Evolutionary conservation across 2,888 invertebrate species (phyloP).

Genomic region (Drosophila cognata): DNA sequence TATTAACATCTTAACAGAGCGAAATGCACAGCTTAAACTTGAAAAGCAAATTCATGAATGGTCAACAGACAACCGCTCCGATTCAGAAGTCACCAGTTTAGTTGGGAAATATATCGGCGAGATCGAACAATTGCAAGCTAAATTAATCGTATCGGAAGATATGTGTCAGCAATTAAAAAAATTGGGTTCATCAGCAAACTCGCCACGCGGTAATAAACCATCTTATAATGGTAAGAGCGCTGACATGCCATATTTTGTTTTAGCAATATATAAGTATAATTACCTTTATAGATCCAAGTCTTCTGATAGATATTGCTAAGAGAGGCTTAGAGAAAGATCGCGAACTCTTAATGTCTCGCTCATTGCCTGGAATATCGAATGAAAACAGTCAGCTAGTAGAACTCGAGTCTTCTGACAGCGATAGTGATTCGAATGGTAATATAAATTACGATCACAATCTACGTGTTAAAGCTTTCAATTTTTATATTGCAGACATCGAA

Average conservation of each 20-base stretch:
- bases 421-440: slow-evolving; percentile 88
- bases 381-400: slow-evolving; percentile 87
- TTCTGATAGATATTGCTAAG: slow-evolving; percentile 91
- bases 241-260: neutral
- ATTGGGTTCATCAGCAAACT: slow-evolving; percentile 39
- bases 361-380: slow-evolving; percentile 85
- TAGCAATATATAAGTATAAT: neutral
- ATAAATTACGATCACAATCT: slow-evolving; percentile 83
- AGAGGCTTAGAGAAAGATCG: slow-evolving; percentile 90
- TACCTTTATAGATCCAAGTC: slow-evolving; percentile 82
- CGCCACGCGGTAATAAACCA: slow-evolving; percentile 33
- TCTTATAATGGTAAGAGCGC: slow-evolving; percentile 62
- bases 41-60: slow-evolving; percentile 88
- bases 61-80: slow-evolving; percentile 82
- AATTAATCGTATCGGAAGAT: slow-evolving; percentile 94
- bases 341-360: slow-evolving; percentile 84
- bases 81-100: slow-evolving; percentile 88
- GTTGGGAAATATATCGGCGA: slow-evolving; percentile 94
- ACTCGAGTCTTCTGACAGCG: slow-evolving; percentile 87
- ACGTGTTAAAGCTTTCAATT: neutral
- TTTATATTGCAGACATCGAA: slow-evolving; percentile 84
- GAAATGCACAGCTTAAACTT: slow-evolving; percentile 92
- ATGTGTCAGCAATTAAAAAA: slow-evolving; percentile 90
- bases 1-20: slow-evolving; percentile 92
- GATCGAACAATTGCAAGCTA: slow-evolving; percentile 95